These are phyloP conservation scores for Lagenorhynchus albirostris DNA, from an alignment of 2,113 vertebrate genomes.

Conservation along the genomic window DNA sequence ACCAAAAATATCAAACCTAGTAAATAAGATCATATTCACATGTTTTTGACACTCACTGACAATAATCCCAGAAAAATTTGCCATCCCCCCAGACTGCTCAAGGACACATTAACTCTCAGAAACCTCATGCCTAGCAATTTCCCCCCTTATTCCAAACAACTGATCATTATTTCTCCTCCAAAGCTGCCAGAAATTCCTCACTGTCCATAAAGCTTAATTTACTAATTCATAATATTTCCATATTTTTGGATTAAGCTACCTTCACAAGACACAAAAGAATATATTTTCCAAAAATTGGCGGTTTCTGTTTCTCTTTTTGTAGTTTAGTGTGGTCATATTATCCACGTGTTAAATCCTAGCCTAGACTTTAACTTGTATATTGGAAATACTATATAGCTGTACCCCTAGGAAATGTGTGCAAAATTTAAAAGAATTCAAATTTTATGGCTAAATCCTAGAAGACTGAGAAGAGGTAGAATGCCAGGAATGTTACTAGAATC, in stretches of 20 bases:
- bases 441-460: constrained; percentile 23
- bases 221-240: constrained; percentile 45
- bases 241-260: constrained; percentile 47
- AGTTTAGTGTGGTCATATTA: constrained; percentile 10
- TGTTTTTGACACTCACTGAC: background rate
- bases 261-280: constrained; percentile 56
- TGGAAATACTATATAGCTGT: constrained; percentile 16
- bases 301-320: constrained; percentile 49
- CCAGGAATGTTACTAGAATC: constrained; percentile 33
- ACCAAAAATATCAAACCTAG: background rate
- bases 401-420: background rate
- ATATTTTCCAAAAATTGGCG: constrained; percentile 23
- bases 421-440: constrained; percentile 28
- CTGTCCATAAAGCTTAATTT: constrained; percentile 64
- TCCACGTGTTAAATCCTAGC: constrained; percentile 6
- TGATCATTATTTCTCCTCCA: constrained; percentile 55
- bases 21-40: background rate
- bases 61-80: constrained; percentile 4
- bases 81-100: background rate
- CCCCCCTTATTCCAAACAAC: constrained; percentile 31
- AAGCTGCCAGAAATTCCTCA: constrained; percentile 66
- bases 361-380: constrained; percentile 42
- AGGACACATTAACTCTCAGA: constrained; percentile 6
- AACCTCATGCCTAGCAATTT: constrained; percentile 14
- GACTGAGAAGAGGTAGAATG: constrained; percentile 15